Conservation (phyloP, 2,888 invertebrate genomes). For the Brachyptera putata region DNA sequence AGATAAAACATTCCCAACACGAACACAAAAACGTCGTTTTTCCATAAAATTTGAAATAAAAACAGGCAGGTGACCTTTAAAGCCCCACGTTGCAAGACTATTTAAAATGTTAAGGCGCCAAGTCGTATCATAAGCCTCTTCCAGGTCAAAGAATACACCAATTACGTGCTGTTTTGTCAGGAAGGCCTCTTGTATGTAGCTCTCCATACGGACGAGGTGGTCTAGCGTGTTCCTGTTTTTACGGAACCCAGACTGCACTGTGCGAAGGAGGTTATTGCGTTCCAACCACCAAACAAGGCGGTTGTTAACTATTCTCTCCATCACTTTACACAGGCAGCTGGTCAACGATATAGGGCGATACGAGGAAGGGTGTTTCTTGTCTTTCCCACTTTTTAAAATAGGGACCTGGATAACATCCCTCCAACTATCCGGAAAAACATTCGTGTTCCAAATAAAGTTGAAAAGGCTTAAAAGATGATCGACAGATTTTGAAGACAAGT, state of each 20-base stretch:
- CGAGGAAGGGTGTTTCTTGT: neutral
- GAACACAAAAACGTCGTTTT: slow-evolving; percentile 12
- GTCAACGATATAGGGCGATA: slow-evolving; percentile 37
- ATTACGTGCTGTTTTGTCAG: too few species aligned
- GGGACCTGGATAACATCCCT: slow-evolving; percentile 3
- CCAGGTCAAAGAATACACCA: too few species aligned
- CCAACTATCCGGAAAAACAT: slow-evolving; percentile 17
- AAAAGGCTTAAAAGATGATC: neutral
- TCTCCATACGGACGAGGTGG: too few species aligned
- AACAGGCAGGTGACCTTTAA: slow-evolving; percentile 29
- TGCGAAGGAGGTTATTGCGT: slow-evolving; percentile 27
- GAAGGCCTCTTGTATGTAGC: slow-evolving; percentile 33
- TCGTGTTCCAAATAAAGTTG: slow-evolving; percentile 5
- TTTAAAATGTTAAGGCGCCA: slow-evolving; percentile 31
- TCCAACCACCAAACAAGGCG: slow-evolving; percentile 34
- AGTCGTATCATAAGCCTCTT: too few species aligned
- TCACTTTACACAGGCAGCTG: slow-evolving; percentile 36
- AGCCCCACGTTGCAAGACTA: slow-evolving; percentile 24
- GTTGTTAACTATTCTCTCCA: slow-evolving; percentile 36
- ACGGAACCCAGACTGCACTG: too few species aligned
- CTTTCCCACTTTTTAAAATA: slow-evolving; percentile 10
- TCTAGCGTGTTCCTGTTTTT: too few species aligned
- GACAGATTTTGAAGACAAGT: neutral
- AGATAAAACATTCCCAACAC: too few species aligned
- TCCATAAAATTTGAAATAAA: slow-evolving; percentile 26